Conservation (phyloP, 2,113 vertebrate species). For the Rhineura floridana region DNA sequence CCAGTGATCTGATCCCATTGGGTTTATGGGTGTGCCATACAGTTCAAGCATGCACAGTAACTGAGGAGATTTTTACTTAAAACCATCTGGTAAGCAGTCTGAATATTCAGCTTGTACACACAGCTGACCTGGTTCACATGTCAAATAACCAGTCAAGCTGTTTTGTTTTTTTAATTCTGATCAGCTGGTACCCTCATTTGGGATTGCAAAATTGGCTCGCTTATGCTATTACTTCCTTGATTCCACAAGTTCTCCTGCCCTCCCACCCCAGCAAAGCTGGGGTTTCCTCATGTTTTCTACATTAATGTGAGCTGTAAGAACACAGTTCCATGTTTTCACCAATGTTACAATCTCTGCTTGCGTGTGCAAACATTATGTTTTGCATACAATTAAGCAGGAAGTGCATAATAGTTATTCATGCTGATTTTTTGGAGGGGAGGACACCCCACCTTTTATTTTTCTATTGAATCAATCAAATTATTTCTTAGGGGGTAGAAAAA, state of each 20-base stretch:
- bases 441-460: conserved; percentile 27
- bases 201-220: too few species aligned
- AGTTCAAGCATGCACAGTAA: neutral
- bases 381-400: neutral
- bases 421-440: neutral
- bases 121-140: too few species aligned
- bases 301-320: neutral
- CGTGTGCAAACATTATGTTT: too few species aligned
- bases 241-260: too few species aligned
- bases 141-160: too few species aligned
- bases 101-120: too few species aligned
- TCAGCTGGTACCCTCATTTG: too few species aligned
- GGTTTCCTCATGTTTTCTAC: neutral
- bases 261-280: too few species aligned
- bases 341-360: too few species aligned
- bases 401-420: conserved; percentile 46
- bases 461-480: conserved; percentile 74
- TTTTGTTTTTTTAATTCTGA: too few species aligned
- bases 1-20: too few species aligned
- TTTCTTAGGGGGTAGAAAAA: conserved; percentile 64
- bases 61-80: neutral
- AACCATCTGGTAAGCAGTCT: neutral
- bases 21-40: neutral
- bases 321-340: neutral
- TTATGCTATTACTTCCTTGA: too few species aligned